Base-by-base conservation (phyloP, 2,888 invertebrate species). In the Meiosimyza decipiens region DNA sequence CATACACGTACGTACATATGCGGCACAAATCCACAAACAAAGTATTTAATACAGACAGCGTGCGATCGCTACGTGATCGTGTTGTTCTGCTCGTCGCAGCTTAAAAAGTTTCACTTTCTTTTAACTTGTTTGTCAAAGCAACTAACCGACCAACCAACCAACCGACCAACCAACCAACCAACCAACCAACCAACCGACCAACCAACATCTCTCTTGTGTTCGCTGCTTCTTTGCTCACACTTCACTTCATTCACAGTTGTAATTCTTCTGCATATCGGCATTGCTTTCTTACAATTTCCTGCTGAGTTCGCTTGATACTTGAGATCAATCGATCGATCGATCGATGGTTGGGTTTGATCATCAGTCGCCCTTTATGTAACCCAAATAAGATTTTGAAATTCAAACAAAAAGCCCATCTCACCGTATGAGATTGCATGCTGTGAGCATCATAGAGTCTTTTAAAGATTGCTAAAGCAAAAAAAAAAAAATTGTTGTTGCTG, bases 51-150 rank as follows among this genome's bases (percentile, higher is more conserved):
- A 15, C 68, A 28, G 33, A 40, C 51, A 52, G 50, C 47, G 63
- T 18, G 7, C 63, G 63, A 16, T 22, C 60, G 69, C 69, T 69
- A 69, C 69, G 69, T 69, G 69, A 70, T 70, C 70, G 62, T 22
- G 60, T 64, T 40, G 63, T 70, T 70, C 70, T 70, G 63, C 70
- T 51, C n/a, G 55, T 16, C 55, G 55, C 12, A 54, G 18, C 55
- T 54, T 54, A 16, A 54, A 47, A 12, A 65, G 55, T 71, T 71
- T 71, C 71, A 71, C 71, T 71, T 71, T 71, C 71, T 71, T 65
- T 71, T 50, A 65, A 65, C 55, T 50, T 57, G 71, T 50, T 51
- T 50, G 16, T 50, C 33, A 50, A 50, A 47, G 18, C 57, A 49
- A 52, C 33, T 16, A 47, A 50, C 4, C 7, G 13, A 6, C 28